Evolutionary conservation across 92 coral and sea anemone species (phyloP).

Genomic region (Virgularia gustaviana): DNA sequence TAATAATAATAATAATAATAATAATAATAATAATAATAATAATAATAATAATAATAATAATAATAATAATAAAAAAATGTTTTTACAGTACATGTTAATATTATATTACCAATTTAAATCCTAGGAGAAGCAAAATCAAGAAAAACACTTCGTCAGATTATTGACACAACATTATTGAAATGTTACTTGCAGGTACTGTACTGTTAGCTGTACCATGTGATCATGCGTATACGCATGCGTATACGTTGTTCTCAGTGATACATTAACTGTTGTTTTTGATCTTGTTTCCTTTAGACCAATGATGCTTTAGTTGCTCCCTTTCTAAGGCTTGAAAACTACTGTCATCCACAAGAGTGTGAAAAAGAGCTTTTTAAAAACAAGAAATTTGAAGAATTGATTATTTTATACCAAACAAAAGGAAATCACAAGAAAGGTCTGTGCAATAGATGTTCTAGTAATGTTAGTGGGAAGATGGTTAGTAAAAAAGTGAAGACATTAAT

Average conservation of each 20-base stretch:
- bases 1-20: too few species aligned
- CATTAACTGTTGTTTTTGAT: too few species aligned
- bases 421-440: slow-evolving; percentile 83
- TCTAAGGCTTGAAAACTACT: slow-evolving; percentile 82
- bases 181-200: slow-evolving; percentile 78
- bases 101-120: too few species aligned
- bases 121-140: slow-evolving; percentile 73
- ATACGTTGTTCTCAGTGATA: too few species aligned
- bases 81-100: too few species aligned
- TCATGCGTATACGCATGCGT: too few species aligned
- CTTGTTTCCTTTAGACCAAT: slow-evolving; percentile 64
- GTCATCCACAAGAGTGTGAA: slow-evolving; percentile 91
- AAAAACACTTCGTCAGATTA: slow-evolving; percentile 83
- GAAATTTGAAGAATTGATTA: slow-evolving; percentile 85
- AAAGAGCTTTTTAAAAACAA: slow-evolving; percentile 71
- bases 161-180: slow-evolving; percentile 87
- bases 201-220: too few species aligned
- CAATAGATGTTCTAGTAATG: too few species aligned
- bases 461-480: not conserved
- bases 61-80: too few species aligned
- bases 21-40: too few species aligned
- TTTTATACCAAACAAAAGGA: slow-evolving; percentile 86
- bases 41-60: too few species aligned
- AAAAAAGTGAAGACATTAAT: not conserved
- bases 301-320: slow-evolving; percentile 90